A percentile compares a stretch with the other conserved stretches of the same genome.
Conservation (phyloP, 2,888 invertebrate species). For the Drosophila recens region DNA sequence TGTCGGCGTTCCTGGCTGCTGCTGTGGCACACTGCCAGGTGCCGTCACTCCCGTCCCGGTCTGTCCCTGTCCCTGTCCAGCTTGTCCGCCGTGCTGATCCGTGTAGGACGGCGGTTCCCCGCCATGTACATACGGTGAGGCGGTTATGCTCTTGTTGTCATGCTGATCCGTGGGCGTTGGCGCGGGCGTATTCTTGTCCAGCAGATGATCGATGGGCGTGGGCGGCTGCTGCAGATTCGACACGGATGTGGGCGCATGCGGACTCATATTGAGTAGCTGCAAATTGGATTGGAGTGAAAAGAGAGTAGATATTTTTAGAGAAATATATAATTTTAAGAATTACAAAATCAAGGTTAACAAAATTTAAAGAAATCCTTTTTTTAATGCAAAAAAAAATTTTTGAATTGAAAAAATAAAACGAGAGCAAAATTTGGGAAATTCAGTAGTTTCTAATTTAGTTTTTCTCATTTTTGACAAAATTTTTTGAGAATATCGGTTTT, state of each 20-base stretch:
- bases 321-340: not conserved
- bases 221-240: conserved; percentile 85
- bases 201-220: conserved; percentile 85
- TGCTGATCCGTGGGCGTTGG: conserved; percentile 85
- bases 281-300: conserved; percentile 11
- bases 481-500: too few relatives aligned
- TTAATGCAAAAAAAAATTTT: too few relatives aligned
- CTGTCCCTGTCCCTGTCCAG: not conserved
- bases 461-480: too few relatives aligned
- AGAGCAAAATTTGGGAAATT: too few relatives aligned
- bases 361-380: too few relatives aligned
- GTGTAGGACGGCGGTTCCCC: conserved; percentile 84
- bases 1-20: conserved; percentile 66
- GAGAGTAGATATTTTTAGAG: too few relatives aligned
- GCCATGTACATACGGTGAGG: conserved; percentile 85
- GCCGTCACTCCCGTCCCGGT: conserved; percentile 19
- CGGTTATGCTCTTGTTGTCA: conserved; percentile 85
- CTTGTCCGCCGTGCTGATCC: conserved; percentile 61
- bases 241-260: conserved; percentile 87
- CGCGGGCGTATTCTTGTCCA: conserved; percentile 85
- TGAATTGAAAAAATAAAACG: too few relatives aligned
- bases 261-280: conserved; percentile 85
- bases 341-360: not conserved
- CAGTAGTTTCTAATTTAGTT: too few relatives aligned
- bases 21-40: conserved; percentile 73